A percentile compares a stretch with the other conserved stretches of the same genome.
Conservation (phyloP, 1,140 invertebrate species). For the Babylonia areolata region DNA sequence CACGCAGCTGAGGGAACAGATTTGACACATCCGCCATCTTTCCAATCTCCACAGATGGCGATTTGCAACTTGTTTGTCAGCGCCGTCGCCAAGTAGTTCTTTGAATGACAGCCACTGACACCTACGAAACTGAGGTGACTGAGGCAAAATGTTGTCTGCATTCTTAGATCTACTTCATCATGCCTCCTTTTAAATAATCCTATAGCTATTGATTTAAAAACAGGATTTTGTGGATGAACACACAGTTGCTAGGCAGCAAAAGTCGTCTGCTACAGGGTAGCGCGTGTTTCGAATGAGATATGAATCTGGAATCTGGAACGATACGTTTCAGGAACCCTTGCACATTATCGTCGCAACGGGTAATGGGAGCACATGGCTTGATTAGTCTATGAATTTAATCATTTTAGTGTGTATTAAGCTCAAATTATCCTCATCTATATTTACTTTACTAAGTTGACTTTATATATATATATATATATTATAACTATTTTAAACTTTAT, state of each 20-base stretch:
- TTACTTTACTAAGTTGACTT: not conserved
- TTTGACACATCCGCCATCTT: conserved; percentile 17
- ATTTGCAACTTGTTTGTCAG: not conserved
- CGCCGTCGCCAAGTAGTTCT: conserved; percentile 5
- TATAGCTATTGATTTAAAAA: not conserved
- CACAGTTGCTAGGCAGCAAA: conserved; percentile 16
- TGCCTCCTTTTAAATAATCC: not conserved
- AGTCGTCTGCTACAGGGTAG: conserved; percentile 21
- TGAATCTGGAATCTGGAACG: not conserved
- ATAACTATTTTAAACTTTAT: no score
- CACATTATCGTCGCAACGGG: no score
- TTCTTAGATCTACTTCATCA: not conserved
- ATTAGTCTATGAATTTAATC: no score
- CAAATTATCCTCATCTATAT: not conserved
- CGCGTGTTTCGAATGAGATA: not conserved
- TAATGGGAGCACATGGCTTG: no score
- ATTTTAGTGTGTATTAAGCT: not conserved
- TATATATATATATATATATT: no score
- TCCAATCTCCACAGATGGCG: not conserved
- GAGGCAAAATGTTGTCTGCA: no score
- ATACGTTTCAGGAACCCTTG: no score
- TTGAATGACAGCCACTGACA: not conserved
- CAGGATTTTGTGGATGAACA: not conserved
- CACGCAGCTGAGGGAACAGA: not conserved
- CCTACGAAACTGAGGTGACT: not conserved